These are phyloP conservation scores for Catotricha subobsoleta DNA, from an alignment of 2,888 invertebrate genomes.

Conservation along the genomic window DNA sequence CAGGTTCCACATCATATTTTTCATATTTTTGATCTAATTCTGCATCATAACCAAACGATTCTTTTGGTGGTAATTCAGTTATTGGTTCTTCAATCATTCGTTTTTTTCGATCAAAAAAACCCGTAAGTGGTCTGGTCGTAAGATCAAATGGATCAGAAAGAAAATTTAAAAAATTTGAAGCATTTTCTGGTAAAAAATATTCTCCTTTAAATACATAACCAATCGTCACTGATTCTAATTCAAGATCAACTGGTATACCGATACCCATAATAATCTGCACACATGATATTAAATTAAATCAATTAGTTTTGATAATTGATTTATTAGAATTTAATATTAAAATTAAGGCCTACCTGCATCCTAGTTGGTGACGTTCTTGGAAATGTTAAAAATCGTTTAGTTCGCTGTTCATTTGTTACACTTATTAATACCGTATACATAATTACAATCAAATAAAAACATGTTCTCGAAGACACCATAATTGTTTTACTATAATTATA, in stretches of 20 bases:
- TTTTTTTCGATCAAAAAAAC: not conserved
- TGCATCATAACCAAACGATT: not conserved
- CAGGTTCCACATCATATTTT: slow-evolving; percentile 5
- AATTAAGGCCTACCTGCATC: slow-evolving; percentile 16
- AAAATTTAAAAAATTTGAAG: slow-evolving; percentile 1
- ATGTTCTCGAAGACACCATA: no score
- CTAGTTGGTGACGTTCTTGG: slow-evolving; percentile 26
- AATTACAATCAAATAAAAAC: no score
- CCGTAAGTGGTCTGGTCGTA: slow-evolving; percentile 1
- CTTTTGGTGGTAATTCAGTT: not conserved
- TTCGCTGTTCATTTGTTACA: slow-evolving; percentile 13
- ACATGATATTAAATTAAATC: not conserved
- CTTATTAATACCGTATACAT: no score
- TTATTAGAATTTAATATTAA: not conserved
- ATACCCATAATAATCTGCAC: slow-evolving; percentile 11
- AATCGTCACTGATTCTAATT: slow-evolving; percentile 10
- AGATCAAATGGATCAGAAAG: slow-evolving; percentile 3
- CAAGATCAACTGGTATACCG: slow-evolving; percentile 11
- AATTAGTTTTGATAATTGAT: not conserved
- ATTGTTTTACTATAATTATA: no score
- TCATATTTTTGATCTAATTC: slow-evolving; percentile 4
- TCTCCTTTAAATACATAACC: slow-evolving; percentile 13
- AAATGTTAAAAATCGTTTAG: slow-evolving; percentile 19
- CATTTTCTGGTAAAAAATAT: slow-evolving; percentile 11
- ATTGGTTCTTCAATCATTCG: not conserved